These are phyloP conservation scores for Drosophila nr. fundita DNA, from an alignment of 2,888 invertebrate species.

Conservation along the genomic window DNA sequence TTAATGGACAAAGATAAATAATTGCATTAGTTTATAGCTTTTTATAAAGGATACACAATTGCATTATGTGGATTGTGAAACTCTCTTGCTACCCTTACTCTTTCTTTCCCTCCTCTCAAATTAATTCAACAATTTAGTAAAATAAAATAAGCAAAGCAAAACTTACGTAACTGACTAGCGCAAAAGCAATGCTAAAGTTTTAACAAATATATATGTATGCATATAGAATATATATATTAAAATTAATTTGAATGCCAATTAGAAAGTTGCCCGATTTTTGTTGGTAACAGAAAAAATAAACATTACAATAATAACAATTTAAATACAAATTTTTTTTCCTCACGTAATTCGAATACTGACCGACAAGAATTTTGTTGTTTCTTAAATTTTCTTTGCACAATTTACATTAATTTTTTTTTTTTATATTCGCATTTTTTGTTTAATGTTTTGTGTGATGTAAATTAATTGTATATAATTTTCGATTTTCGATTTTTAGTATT, in stretches of 20 bases:
- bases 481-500: conserved; percentile 14
- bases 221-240: conserved; percentile 14
- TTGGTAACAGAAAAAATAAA: conserved; percentile 35
- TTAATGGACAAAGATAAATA: conserved; percentile 78
- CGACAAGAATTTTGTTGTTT: conserved; percentile 65
- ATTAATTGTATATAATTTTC: conserved; percentile 13
- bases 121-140: conserved; percentile 40
- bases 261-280: conserved; percentile 44
- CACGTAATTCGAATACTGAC: conserved; percentile 77
- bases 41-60: conserved; percentile 48
- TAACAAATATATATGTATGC: conserved; percentile 8
- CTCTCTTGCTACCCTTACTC: neutral
- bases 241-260: conserved; percentile 51
- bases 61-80: conserved; percentile 42
- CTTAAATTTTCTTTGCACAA: conserved; percentile 35
- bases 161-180: conserved; percentile 65
- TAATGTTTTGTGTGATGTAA: conserved; percentile 24
- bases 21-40: conserved; percentile 61
- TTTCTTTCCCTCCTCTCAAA: neutral
- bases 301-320: conserved; percentile 53
- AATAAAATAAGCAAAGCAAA: conserved; percentile 51
- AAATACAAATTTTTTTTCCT: conserved; percentile 57
- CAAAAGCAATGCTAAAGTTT: conserved; percentile 56
- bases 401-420: conserved; percentile 25
- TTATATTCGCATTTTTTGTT: conserved; percentile 59